These are phyloP conservation scores for Remorina albescens DNA, from an alignment of 2,797 vertebrate species.

Conservation along the genomic window DNA sequence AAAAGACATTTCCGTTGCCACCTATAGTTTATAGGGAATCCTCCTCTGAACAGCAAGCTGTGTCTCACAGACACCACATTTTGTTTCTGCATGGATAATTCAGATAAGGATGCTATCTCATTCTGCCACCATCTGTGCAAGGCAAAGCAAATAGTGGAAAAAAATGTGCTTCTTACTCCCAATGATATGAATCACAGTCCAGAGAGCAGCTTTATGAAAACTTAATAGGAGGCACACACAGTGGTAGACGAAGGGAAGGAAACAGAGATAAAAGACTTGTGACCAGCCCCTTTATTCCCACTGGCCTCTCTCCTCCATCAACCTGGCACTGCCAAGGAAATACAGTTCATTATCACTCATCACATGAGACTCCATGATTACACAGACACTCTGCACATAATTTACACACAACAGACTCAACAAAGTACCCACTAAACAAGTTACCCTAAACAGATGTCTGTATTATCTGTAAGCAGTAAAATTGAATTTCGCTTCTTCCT, in stretches of 20 bases:
- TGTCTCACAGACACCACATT: slow-evolving; percentile 29
- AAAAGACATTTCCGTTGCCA: no score
- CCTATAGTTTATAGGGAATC: slow-evolving; percentile 18
- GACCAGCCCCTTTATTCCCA: slow-evolving; percentile 50
- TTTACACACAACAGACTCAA: slow-evolving; percentile 29
- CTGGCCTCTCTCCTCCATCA: slow-evolving; percentile 65
- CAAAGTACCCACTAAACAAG: slow-evolving; percentile 23
- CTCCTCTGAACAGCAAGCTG: slow-evolving; percentile 16
- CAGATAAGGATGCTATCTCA: slow-evolving; percentile 34
- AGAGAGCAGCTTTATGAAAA: slow-evolving; percentile 49
- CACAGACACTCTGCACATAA: slow-evolving; percentile 37
- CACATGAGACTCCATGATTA: slow-evolving; percentile 34
- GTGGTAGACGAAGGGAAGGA: slow-evolving; percentile 32
- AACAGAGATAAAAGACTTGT: slow-evolving; percentile 63
- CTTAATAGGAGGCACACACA: slow-evolving; percentile 46
- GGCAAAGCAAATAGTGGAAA: slow-evolving; percentile 45
- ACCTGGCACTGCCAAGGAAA: slow-evolving; percentile 68
- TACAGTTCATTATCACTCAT: slow-evolving; percentile 72
- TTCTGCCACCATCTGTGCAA: slow-evolving; percentile 37
- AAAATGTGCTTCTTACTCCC: slow-evolving; percentile 32
- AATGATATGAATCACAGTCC: slow-evolving; percentile 48
- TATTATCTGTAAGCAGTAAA: slow-evolving; percentile 46
- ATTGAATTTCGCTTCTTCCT: slow-evolving; percentile 33
- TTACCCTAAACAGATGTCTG: slow-evolving; percentile 48
- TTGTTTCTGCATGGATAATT: slow-evolving; percentile 52